A percentile compares a stretch with the other conserved stretches of the same genome.
Conservation (phyloP, 2,888 invertebrate genomes). For the Aphodius granarius region DNA sequence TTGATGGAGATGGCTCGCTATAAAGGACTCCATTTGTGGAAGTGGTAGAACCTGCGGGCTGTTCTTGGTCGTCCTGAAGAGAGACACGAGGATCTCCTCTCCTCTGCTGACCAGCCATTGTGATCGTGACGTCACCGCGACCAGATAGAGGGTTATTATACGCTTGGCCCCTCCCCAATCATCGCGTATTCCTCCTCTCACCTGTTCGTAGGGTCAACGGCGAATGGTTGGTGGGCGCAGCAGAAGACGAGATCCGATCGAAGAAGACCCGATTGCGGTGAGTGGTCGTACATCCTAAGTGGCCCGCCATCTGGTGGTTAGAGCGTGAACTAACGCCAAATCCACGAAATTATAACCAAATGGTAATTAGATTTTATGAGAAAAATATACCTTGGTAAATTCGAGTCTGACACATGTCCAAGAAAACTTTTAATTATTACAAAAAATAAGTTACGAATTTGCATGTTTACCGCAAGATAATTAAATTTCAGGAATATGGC, state of each 20-base stretch:
- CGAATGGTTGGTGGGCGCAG: not conserved
- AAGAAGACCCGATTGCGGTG: not conserved
- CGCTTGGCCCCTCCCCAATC: slow-evolving; percentile 44
- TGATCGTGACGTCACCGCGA: slow-evolving; percentile 44
- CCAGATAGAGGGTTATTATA: slow-evolving; percentile 45
- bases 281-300: not conserved
- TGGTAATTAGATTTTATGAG: too few species aligned
- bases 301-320: not conserved
- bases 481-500: too few species aligned
- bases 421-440: too few species aligned
- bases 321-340: not conserved
- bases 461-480: too few species aligned
- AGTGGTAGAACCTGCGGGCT: not conserved
- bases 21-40: not conserved
- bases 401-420: too few species aligned
- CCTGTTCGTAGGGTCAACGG: not conserved
- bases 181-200: not conserved
- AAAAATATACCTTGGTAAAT: too few species aligned
- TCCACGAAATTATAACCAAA: not conserved
- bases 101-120: slow-evolving; percentile 30
- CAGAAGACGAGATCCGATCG: not conserved
- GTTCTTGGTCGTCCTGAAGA: not conserved
- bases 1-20: not conserved
- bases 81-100: not conserved
- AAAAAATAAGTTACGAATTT: too few species aligned